A percentile compares a stretch with the other conserved stretches of the same genome.
Conservation (phyloP, 2,888 invertebrate species). For the Sesia bembeciformis region DNA sequence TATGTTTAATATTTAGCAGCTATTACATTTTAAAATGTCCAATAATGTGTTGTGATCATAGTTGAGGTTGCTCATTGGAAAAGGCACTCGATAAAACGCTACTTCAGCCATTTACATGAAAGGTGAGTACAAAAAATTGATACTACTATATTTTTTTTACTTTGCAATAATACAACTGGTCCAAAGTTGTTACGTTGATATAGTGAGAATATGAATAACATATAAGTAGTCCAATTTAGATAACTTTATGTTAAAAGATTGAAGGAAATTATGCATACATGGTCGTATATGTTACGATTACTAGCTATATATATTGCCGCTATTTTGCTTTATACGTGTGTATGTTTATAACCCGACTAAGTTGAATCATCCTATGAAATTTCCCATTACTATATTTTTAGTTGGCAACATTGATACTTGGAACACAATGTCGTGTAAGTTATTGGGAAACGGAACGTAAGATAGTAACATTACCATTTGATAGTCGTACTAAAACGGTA, state of each 20-base stretch:
- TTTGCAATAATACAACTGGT: constrained; percentile 32
- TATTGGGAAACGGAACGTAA: constrained; percentile 6
- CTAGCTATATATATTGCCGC: constrained; percentile 63
- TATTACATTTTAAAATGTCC: constrained; percentile 30
- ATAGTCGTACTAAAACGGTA: too few relatives aligned
- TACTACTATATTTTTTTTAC: constrained; percentile 52
- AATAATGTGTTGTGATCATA: constrained; percentile 49
- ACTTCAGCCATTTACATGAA: constrained; percentile 73
- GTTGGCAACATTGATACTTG: neutral
- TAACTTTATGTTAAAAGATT: constrained; percentile 23
- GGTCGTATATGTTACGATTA: constrained; percentile 23
- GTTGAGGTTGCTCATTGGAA: constrained; percentile 27
- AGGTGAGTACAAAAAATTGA: constrained; percentile 71
- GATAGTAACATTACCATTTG: neutral
- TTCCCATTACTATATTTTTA: neutral
- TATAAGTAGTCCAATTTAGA: constrained; percentile 3
- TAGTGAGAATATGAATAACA: constrained; percentile 1
- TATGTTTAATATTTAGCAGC: constrained; percentile 46
- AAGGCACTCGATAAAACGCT: constrained; percentile 36
- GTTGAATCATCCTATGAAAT: constrained; percentile 22
- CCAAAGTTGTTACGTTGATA: constrained; percentile 21
- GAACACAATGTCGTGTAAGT: constrained; percentile 21
- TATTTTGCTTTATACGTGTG: constrained; percentile 53
- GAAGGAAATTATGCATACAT: constrained; percentile 33
- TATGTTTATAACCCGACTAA: constrained; percentile 41